phyloP scores from a whole-genome alignment of 2,888 invertebrate species.

The Brachypalpus laphriformis region DNA sequence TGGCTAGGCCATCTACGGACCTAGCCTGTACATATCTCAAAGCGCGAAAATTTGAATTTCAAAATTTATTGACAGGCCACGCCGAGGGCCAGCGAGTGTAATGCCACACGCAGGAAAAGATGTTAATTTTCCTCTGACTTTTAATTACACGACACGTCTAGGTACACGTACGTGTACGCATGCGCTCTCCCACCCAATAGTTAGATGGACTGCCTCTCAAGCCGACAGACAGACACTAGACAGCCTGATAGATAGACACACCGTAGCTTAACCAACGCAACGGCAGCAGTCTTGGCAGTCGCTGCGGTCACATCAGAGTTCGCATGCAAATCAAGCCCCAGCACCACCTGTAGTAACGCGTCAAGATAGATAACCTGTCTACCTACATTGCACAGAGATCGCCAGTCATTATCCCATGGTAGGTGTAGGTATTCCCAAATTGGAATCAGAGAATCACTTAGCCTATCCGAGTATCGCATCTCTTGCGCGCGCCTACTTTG shows the following conservation, averaged over 20 bases:
- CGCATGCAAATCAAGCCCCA: conserved; percentile 70
- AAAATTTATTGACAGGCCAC: conserved; percentile 61
- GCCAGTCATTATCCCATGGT: conserved; percentile 8
- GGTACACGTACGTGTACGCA: conserved; percentile 12
- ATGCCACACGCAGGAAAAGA: conserved; percentile 67
- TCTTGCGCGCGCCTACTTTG: conserved; percentile 39
- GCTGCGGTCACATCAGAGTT: conserved; percentile 52
- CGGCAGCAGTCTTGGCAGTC: conserved; percentile 38
- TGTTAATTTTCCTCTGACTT: conserved; percentile 64
- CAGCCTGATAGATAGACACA: conserved; percentile 61
- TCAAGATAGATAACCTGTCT: conserved; percentile 72
- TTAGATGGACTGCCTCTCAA: conserved; percentile 58
- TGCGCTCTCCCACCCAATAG: conserved; percentile 30
- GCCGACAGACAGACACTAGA: conserved; percentile 60
- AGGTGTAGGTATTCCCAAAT: conserved; percentile 56
- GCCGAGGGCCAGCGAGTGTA: conserved; percentile 14
- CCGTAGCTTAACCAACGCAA: conserved; percentile 41
- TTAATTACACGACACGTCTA: conserved; percentile 68
- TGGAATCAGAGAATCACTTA: conserved; percentile 71
- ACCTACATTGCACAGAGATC: too few species aligned
- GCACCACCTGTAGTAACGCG: conserved; percentile 68
- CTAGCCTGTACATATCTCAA: conserved; percentile 4
- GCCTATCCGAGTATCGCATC: conserved; percentile 55
- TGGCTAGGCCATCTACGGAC: background rate
- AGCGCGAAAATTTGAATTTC: conserved; percentile 70